Evolutionary conservation across 2,113 vertebrate genomes (phyloP).

Genomic region (Mobula hypostoma): DNA sequence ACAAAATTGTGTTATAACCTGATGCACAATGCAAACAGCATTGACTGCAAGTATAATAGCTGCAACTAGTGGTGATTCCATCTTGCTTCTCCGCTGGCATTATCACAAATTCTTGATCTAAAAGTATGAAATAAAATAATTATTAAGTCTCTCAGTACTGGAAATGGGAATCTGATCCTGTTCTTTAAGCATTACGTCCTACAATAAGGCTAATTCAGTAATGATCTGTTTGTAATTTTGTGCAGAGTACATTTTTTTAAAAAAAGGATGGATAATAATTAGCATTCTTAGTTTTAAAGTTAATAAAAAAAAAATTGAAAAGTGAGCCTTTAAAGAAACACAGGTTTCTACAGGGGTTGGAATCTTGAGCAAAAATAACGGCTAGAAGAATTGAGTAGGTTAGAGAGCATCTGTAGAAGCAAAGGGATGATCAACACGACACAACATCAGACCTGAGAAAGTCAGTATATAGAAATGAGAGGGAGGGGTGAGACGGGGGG

Average conservation of each 20-base stretch:
- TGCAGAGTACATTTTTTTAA: conserved; percentile 39
- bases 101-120: not conserved
- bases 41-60: not conserved
- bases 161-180: not conserved
- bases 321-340: not conserved
- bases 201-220: conserved; percentile 3
- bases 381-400: too few relatives aligned
- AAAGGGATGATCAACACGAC: too few relatives aligned
- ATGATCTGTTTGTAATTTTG: not conserved
- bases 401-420: too few relatives aligned
- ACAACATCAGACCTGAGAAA: too few relatives aligned
- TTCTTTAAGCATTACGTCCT: not conserved
- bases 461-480: too few relatives aligned
- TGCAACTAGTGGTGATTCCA: too few relatives aligned
- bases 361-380: too few relatives aligned
- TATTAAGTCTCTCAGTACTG: not conserved
- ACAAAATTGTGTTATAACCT: not conserved
- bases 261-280: not conserved
- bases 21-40: not conserved
- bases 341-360: too few relatives aligned
- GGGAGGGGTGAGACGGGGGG: too few relatives aligned
- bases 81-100: not conserved
- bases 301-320: not conserved
- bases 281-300: not conserved
- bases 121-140: not conserved